A percentile compares a stretch with the other conserved stretches of the same genome.
phyloP scores from a whole-genome alignment of 2,113 vertebrate genomes.

The Antigone vipio region DNA sequence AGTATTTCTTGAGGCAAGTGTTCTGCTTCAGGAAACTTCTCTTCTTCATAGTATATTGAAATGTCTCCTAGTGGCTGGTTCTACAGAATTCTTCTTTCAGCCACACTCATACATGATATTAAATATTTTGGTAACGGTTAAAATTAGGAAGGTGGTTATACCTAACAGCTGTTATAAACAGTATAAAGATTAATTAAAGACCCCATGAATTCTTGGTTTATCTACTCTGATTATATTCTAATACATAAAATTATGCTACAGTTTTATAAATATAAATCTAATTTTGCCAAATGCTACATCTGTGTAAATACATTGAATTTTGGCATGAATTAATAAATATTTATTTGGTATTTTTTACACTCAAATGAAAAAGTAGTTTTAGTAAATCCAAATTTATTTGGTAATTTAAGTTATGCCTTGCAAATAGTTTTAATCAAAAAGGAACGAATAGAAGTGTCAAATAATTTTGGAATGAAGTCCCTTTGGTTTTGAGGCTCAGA shows the following conservation, averaged over 20 bases:
- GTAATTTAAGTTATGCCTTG: not conserved
- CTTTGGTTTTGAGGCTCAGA: not conserved
- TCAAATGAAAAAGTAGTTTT: not conserved
- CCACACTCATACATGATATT: not conserved
- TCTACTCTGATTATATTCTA: not conserved
- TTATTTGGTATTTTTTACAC: not conserved
- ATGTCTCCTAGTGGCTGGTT: not conserved
- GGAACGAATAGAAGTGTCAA: not conserved
- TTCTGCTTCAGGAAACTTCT: not conserved
- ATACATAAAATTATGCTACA: not conserved
- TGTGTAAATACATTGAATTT: not conserved
- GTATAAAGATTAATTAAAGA: not conserved
- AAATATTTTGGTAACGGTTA: not conserved
- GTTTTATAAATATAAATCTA: not conserved
- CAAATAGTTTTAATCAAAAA: not conserved
- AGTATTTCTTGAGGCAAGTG: conserved; percentile 1
- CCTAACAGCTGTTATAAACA: not conserved
- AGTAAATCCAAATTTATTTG: not conserved
- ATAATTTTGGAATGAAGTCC: not conserved
- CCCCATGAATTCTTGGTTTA: not conserved
- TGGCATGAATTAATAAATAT: not conserved
- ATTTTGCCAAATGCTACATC: not conserved
- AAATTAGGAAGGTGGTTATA: not conserved
- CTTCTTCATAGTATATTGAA: not conserved
- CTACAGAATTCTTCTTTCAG: not conserved